Base-by-base conservation (phyloP, 2,113 vertebrate species). In the Malurus elegans region DNA sequence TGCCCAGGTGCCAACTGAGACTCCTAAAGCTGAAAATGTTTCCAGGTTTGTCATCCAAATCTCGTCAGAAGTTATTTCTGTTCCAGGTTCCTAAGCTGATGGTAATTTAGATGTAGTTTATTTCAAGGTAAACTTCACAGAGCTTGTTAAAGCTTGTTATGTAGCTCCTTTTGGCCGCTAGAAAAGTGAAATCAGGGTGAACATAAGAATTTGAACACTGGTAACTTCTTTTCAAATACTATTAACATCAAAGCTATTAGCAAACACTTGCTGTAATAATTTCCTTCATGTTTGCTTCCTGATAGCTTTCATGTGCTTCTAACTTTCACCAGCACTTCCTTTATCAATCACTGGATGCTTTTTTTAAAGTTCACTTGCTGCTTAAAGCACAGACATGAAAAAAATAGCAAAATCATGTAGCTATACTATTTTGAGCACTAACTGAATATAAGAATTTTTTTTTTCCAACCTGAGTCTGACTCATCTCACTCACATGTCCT, bases 41-140 rank as follows among this genome's bases (percentile, higher is more conserved):
- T 86, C n/a, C 50, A 75, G 19, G 12, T 61, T 94, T 79, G 25
- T 79, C 71, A 19, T 56, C 40, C n/a, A 75, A 54, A 60, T 64
- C 7, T 2, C n/a, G 72, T 56, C 16, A 67, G 65, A 83, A 91
- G 26, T 14, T 71, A 50, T 75, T 92, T 74, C 82, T 82, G 6
- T 42, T 82, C 13, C 18, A 67, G 25, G 26, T 87, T 94, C 24
- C n/a, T 67, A 87, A 69, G 9, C 34, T 44, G 57, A 69, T 85
- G n/a, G 31, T 24, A 91, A 86, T 86, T 92, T 87, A 64, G 53
- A 93, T 72, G n/a, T 65, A 60, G n/a, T 60, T 64, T 79, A 56
- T 78, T 88, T 88, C 56, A 71, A 92, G 73, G 60, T 92, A 92
- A 88, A 86, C 92, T 92, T 96, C 83, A 92, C 36, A 93, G 73